Percentiles rank a stretch among this genome's conserved stretches.
Evolutionary conservation across 2,113 vertebrate species (phyloP).

Genomic region (Cairina moschata): DNA sequence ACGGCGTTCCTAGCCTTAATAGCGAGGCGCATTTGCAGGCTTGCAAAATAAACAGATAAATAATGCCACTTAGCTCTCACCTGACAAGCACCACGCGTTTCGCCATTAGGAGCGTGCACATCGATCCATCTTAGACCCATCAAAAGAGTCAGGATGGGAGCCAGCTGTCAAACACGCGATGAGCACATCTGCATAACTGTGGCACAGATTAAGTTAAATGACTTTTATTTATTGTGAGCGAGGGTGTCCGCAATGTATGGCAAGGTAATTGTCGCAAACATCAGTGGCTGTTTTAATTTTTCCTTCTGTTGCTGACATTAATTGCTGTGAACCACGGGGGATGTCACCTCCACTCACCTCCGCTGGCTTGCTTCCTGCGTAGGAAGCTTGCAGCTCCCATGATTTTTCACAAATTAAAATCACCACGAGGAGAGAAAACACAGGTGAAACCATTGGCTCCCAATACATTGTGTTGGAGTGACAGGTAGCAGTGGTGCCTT

Average conservation of each 20-base stretch:
- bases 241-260: background rate
- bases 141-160: background rate
- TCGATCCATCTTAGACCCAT: background rate
- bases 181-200: background rate
- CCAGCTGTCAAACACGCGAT: background rate
- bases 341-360: background rate
- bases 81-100: slow-evolving; percentile 6
- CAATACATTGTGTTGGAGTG: background rate
- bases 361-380: background rate
- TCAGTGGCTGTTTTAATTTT: background rate
- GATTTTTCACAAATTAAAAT: background rate
- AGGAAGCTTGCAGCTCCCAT: background rate
- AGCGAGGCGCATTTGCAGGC: background rate
- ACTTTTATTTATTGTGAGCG: background rate
- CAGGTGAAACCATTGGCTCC: background rate
- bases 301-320: background rate
- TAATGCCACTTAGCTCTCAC: background rate
- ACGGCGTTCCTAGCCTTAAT: background rate
- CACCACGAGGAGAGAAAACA: background rate
- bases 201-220: background rate
- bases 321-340: background rate
- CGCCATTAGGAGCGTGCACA: background rate
- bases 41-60: slow-evolving; percentile 54
- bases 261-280: background rate
- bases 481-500: background rate